A percentile compares a stretch with the other conserved stretches of the same genome.
These are phyloP conservation scores for Eufriesea mexicana DNA, from an alignment of 1,140 invertebrate genomes.

Conservation along the genomic window DNA sequence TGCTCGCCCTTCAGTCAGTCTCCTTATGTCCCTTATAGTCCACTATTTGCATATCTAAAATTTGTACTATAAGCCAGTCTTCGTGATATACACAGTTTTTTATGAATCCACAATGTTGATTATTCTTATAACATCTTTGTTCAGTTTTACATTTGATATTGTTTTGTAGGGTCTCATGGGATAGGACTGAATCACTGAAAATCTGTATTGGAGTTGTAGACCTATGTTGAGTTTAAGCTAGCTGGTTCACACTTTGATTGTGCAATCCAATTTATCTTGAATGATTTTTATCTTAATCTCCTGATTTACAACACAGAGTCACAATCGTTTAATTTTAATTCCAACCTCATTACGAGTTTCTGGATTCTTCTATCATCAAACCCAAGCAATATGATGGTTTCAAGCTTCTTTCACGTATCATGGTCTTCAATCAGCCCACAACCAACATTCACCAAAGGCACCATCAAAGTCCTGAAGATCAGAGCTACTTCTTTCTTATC, in stretches of 20 bases:
- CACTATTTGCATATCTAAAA: background rate
- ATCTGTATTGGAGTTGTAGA: too few relatives aligned
- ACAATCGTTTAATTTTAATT: background rate
- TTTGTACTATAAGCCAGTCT: slow-evolving; percentile 4
- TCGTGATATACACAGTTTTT: background rate
- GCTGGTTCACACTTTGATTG: too few relatives aligned
- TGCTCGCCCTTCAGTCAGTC: slow-evolving; percentile 62
- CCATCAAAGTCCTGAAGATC: too few relatives aligned
- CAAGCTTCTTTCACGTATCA: too few relatives aligned
- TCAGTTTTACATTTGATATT: rapidly evolving
- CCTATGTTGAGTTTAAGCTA: background rate
- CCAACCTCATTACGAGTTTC: background rate
- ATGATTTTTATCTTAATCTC: too few relatives aligned
- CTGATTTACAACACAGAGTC: background rate
- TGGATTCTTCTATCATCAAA: background rate
- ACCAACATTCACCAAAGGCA: too few relatives aligned
- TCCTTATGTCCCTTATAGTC: background rate
- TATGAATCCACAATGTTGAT: background rate
- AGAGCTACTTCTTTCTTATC: background rate
- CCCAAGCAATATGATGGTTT: too few relatives aligned
- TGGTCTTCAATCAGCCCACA: too few relatives aligned
- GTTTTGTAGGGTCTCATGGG: background rate
- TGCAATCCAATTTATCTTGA: too few relatives aligned
- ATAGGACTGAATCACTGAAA: too few relatives aligned
- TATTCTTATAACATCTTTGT: background rate